Base-by-base conservation (phyloP, 1,140 invertebrate genomes). In the Choristoneura fumiferana region DNA sequence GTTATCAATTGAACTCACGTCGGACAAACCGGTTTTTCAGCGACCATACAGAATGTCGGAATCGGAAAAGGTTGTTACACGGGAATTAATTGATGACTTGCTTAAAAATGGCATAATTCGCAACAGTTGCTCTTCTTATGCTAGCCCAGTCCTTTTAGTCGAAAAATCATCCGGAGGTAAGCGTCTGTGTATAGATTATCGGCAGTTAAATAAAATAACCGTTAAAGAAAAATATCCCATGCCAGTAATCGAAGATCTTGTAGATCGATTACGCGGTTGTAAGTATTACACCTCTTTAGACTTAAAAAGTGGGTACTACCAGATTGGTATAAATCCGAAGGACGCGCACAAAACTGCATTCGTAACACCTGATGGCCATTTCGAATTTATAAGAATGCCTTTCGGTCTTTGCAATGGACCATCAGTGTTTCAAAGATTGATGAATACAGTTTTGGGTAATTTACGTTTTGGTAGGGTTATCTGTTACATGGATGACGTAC, bases 351-450 rank as follows among this genome's bases (percentile, higher is more conserved):
- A 72, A 22, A 69, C 68, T 1, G 59, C 73, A 12, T 78, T 78
- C 57, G 55, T 70, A 1, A 73, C 65, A 15, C 61, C 64, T 2
- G 54, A 65, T 33, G 76, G 80, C 1, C 65, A 73, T 17, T 91
- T 64, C 34, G 54, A 65, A 40, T 74, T 56, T 57, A 14, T 58
- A 5, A 53, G 43, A 9, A 67, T 67, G 56, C 66, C 66, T 3
- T 69, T 71, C 57, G 68, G 65, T 1, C 14, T 70, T 1, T 17
- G 5, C 5, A 57, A 57, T 15, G 34, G 14, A 0, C 65, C 61
- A 0, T 39, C 58, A 1, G 43, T 60, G 2, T 67, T 68, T 40
- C 62, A n/a, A 12, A 39, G 37, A 13, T 39, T 39, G 12, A 39
- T 39, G 37, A 12, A 39, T 6, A 39, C 37, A 1, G 65, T 65